A percentile compares a stretch with the other conserved stretches of the same genome.
Evolutionary conservation across 1,140 invertebrate species (phyloP).

Genomic region (Neodiprion virginianus): DNA sequence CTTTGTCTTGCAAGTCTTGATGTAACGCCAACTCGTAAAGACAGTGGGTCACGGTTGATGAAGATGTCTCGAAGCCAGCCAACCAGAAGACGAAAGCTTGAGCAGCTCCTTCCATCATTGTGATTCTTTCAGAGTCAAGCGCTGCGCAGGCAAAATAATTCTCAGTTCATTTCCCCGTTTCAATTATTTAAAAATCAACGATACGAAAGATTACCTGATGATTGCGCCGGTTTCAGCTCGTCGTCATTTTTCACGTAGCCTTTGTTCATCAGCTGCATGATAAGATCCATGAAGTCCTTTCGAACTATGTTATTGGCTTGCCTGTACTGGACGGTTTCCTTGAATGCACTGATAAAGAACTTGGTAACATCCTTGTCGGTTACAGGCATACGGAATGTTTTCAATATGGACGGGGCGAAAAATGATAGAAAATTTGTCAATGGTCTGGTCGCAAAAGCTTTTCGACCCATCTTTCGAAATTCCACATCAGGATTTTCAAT

Average conservation of each 20-base stretch:
- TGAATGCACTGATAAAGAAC: conserved; percentile 62
- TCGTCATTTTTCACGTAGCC: conserved; percentile 30
- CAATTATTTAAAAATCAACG: neutral
- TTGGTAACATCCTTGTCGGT: conserved; percentile 37
- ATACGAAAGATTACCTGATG: neutral
- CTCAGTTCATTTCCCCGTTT: neutral
- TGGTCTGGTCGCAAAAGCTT: conserved; percentile 46
- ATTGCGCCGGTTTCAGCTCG: neutral
- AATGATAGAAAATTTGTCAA: conserved; percentile 24
- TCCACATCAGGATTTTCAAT: conserved; percentile 52
- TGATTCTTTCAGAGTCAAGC: conserved; percentile 46
- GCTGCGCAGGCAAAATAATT: conserved; percentile 33
- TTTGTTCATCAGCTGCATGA: conserved; percentile 43
- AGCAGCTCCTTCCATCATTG: conserved; percentile 32
- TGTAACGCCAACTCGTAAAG: conserved; percentile 56
- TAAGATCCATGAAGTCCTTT: conserved; percentile 55
- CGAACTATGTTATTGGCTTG: conserved; percentile 53
- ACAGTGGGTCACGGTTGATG: conserved; percentile 59
- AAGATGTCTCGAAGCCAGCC: conserved; percentile 61
- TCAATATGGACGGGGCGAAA: conserved; percentile 16
- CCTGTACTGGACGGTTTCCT: conserved; percentile 58
- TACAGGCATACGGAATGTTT: conserved; percentile 22
- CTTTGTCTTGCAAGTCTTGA: conserved; percentile 55
- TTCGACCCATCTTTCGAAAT: conserved; percentile 34
- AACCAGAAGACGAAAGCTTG: conserved; percentile 54